phyloP scores from a whole-genome alignment of 2,797 vertebrate species.

The Gobionotothen gibberifrons region DNA sequence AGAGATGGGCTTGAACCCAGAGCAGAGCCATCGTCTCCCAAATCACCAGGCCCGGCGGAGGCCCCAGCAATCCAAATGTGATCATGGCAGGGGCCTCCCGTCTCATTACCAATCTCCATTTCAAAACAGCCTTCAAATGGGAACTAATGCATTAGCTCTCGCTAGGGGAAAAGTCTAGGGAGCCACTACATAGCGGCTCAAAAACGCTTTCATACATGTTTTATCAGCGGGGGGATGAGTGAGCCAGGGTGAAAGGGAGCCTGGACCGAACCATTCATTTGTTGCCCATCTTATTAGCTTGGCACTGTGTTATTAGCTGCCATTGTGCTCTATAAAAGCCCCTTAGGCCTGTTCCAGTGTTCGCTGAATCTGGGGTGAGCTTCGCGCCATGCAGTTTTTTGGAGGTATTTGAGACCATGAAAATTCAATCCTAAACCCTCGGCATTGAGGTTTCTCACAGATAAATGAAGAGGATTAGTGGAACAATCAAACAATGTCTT shows the following conservation, averaged over 20 bases:
- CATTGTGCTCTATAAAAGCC: conserved; percentile 79
- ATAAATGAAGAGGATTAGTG: conserved; percentile 81
- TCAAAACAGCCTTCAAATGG: conserved; percentile 82
- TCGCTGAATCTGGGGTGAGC: conserved; percentile 75
- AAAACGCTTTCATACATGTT: conserved; percentile 82
- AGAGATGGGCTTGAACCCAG: conserved; percentile 73
- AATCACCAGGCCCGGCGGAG: conserved; percentile 76
- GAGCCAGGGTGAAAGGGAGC: conserved; percentile 73
- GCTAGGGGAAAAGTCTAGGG: conserved; percentile 73
- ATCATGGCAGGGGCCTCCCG: conserved; percentile 74
- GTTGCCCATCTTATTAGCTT: conserved; percentile 81
- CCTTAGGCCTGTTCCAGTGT: conserved; percentile 77
- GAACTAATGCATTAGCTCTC: conserved; percentile 83
- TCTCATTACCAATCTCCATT: conserved; percentile 84
- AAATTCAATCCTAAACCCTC: conserved; percentile 82
- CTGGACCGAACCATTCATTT: conserved; percentile 78
- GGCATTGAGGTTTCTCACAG: conserved; percentile 77
- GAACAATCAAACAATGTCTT: conserved; percentile 79
- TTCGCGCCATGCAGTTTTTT: conserved; percentile 77
- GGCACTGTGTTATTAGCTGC: conserved; percentile 83
- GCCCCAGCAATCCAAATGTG: conserved; percentile 78
- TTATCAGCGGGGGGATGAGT: conserved; percentile 76
- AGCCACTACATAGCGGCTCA: conserved; percentile 71
- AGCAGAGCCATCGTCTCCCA: conserved; percentile 66
- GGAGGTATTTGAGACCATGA: conserved; percentile 79